Evolutionary conservation across 2,113 vertebrate species (phyloP).

Genomic region (Tupaia tana): DNA sequence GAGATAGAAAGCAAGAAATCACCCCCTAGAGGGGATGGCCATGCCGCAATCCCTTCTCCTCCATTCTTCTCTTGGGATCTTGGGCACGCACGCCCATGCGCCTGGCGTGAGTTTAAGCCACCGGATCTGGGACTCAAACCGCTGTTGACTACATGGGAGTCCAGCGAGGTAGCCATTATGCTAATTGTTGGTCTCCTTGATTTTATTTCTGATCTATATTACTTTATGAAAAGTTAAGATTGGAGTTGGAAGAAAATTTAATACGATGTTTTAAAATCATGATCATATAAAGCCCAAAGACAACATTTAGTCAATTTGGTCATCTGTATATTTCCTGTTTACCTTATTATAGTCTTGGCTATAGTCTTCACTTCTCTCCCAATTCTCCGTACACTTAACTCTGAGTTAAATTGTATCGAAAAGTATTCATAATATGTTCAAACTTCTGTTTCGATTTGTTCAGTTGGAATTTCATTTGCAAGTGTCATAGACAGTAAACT

Average conservation of each 20-base stretch:
- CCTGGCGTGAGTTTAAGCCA: no score
- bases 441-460: neutral
- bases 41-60: no score
- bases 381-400: neutral
- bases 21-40: no score
- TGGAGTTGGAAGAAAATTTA: neutral
- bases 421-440: neutral
- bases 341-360: neutral
- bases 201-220: constrained; percentile 12
- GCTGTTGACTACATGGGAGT: no score
- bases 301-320: neutral
- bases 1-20: no score
- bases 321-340: neutral
- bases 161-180: no score
- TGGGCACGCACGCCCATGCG: no score
- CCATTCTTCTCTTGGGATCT: no score
- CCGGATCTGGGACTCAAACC: no score
- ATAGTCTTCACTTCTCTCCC: neutral
- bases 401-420: neutral
- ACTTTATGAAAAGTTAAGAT: neutral
- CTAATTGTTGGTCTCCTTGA: neutral
- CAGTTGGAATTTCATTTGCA: constrained; percentile 5
- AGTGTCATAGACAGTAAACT: neutral
- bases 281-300: neutral
- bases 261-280: neutral